These are phyloP conservation scores for Suricata suricatta DNA, from an alignment of 2,113 vertebrate species.

Conservation along the genomic window DNA sequence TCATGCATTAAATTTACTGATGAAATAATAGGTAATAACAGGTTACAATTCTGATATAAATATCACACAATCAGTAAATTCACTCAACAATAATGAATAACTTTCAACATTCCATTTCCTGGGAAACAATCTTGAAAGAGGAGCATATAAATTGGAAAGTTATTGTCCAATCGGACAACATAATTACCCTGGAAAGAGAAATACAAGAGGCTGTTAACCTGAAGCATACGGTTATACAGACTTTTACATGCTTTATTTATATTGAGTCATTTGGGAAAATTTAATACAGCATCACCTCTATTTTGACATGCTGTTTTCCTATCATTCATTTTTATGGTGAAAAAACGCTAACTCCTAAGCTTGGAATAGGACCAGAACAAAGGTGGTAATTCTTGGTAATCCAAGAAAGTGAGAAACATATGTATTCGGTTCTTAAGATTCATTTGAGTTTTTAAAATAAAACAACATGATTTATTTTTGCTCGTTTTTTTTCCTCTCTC, in stretches of 20 bases:
- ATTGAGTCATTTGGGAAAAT: conserved; percentile 57
- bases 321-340: conserved; percentile 51
- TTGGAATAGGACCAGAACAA: conserved; percentile 60
- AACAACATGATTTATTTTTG: conserved; percentile 77
- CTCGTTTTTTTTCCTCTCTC: conserved; percentile 38
- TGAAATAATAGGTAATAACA: conserved; percentile 73
- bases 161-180: not conserved
- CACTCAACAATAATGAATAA: conserved; percentile 41
- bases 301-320: conserved; percentile 30
- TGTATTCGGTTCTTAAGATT: conserved; percentile 77
- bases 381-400: conserved; percentile 75
- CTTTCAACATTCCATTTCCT: conserved; percentile 39
- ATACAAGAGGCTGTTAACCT: not conserved
- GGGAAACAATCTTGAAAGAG: conserved; percentile 30
- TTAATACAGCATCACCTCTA: conserved; percentile 51
- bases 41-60: conserved; percentile 53
- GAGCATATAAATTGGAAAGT: conserved; percentile 47
- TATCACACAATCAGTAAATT: conserved; percentile 4
- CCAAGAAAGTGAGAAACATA: conserved; percentile 73
- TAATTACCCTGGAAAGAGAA: conserved; percentile 43
- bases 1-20: conserved; percentile 62
- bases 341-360: conserved; percentile 49
- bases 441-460: conserved; percentile 73
- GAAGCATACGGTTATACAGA: not conserved
- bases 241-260: conserved; percentile 54